Percentiles rank a stretch among this genome's conserved stretches.
phyloP scores from a whole-genome alignment of 2,888 invertebrate species.

The Eupithecia subfuscata region DNA sequence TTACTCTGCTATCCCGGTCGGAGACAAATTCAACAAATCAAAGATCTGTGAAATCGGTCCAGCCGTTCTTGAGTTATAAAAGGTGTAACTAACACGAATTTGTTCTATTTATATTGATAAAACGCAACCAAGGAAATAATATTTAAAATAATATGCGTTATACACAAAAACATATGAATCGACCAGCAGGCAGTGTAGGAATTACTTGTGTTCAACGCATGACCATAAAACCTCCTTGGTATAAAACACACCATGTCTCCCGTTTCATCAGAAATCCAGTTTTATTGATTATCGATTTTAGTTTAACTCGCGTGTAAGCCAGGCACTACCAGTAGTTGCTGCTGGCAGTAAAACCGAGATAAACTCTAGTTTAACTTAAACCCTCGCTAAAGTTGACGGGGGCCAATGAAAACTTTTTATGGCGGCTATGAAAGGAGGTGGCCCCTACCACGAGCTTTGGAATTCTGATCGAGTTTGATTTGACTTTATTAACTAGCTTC shows the following conservation, averaged over 20 bases:
- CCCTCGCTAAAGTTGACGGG: constrained; percentile 57
- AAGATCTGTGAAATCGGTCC: too few species aligned
- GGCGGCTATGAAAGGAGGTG: constrained; percentile 64
- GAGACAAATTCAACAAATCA: too few species aligned
- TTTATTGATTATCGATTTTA: constrained; percentile 34
- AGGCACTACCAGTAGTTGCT: constrained; percentile 47
- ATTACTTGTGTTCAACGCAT: not conserved
- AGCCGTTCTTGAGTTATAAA: too few species aligned
- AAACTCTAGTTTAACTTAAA: constrained; percentile 66
- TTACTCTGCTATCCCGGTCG: too few species aligned
- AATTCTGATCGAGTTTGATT: not conserved
- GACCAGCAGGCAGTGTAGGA: not conserved
- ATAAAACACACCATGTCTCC: not conserved
- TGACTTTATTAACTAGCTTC: not conserved
- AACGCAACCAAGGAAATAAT: too few species aligned
- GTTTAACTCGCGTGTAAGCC: constrained; percentile 30
- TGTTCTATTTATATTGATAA: too few species aligned
- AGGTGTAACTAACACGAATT: too few species aligned
- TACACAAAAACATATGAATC: too few species aligned
- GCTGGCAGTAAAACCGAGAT: constrained; percentile 68
- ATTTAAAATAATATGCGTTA: too few species aligned
- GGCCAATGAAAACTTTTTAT: constrained; percentile 78
- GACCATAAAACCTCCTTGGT: not conserved
- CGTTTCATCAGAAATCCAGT: constrained; percentile 22
- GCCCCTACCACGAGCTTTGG: constrained; percentile 52